Evolutionary conservation across 1,140 invertebrate species (phyloP), one percentile per base, ranked within the genome.

Genomic region (Drosophila nannoptera): DNA sequence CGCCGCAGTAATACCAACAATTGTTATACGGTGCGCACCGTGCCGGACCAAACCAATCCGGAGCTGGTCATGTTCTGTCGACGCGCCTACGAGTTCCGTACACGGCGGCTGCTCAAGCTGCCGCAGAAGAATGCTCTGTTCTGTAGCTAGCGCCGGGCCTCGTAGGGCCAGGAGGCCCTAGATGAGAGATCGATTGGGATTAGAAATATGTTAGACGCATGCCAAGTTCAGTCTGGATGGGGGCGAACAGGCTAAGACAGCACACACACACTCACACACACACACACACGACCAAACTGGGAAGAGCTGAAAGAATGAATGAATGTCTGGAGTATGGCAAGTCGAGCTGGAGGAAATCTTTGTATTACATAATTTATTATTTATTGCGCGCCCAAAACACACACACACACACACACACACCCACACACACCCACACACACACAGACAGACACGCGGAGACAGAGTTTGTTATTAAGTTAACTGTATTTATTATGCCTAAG

Each of bases 61-160:
- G 97, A 98, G 71, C 94, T 96, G 89, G 95, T 99, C 2, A 96
- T 98, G 78, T 96, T 98, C 90, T 98, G 97, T 90, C 93, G 96
- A 12, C 94, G 95, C 73, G 96, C 98, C 35, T 99, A 98, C 90
- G 97, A 99, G 90, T 98, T 97, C 90, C 93, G 97, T 60, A 94
- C 96, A 64, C 95, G 94, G 78, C 93, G 94, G 73, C 92, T 96
- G 67, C 91, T 94, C 45, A 94, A 94, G 83, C 92, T 94, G 91
- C 93, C 93, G 22, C 88, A 86, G 49, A 89, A 89, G 81, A 84
- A 66, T 22, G 66, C 69, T 29, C 63, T 77, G 7, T 59, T 63
- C 7, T 62, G 43, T 60, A 70, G 61, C 82, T 77, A 80, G 70
- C 66, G 58, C 14, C 59, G 56, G 33, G 48, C 42, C 5, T 2